Percentiles rank a stretch among this genome's conserved stretches.
phyloP scores from a whole-genome alignment of 2,888 invertebrate genomes.

The Drosophila siamana region DNA sequence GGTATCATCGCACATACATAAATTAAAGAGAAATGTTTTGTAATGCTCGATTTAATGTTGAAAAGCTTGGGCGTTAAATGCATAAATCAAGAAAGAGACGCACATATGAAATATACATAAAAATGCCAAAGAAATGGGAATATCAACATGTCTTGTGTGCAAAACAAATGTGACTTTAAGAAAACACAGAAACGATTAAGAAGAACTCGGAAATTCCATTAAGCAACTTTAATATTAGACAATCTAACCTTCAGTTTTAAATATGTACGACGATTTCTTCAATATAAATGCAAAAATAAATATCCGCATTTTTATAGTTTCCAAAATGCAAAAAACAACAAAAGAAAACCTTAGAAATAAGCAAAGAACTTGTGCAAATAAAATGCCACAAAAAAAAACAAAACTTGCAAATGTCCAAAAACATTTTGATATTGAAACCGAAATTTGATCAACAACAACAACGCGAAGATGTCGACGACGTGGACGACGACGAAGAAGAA shows the following conservation, averaged over 20 bases:
- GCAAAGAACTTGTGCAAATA: constrained; percentile 52
- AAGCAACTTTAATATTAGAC: constrained; percentile 10
- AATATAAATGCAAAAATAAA: constrained; percentile 20
- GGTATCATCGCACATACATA: constrained; percentile 18
- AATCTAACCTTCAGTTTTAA: constrained; percentile 38
- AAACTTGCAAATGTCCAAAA: constrained; percentile 9
- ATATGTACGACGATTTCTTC: constrained; percentile 15
- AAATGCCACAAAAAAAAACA: constrained; percentile 15
- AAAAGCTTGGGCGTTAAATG: constrained; percentile 43
- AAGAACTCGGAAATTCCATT: constrained; percentile 32
- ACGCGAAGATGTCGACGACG: not conserved
- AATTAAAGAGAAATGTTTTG: constrained; percentile 28
- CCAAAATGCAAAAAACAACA: constrained; percentile 26
- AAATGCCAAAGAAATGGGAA: constrained; percentile 2
- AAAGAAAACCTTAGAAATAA: constrained; percentile 39
- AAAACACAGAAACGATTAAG: not conserved
- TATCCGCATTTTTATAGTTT: constrained; percentile 49
- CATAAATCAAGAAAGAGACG: constrained; percentile 50
- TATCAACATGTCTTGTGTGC: constrained; percentile 1
- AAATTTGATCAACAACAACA: constrained; percentile 16
- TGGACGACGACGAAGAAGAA: too few relatives aligned
- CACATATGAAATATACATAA: not conserved
- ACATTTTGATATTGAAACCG: constrained; percentile 45
- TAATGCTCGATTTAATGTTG: constrained; percentile 61
- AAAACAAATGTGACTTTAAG: constrained; percentile 2